phyloP scores from a whole-genome alignment of 2,888 invertebrate genomes.

The Azorinus chamasolen region DNA sequence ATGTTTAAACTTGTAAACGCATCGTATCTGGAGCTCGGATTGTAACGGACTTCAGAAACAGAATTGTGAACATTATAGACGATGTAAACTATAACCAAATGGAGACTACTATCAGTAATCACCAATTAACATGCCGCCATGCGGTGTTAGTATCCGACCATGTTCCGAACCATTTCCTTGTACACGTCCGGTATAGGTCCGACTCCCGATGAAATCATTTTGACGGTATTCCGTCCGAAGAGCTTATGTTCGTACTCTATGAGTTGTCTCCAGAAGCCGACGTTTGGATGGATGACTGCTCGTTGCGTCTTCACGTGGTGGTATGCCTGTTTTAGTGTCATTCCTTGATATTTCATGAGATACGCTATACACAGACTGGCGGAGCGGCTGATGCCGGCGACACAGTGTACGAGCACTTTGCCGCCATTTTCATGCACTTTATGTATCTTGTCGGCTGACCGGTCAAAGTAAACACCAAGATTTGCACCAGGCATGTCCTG shows the following conservation, averaged over 20 bases:
- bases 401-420: constrained; percentile 94
- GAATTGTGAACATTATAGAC: too few species aligned
- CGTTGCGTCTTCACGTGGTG: constrained; percentile 91
- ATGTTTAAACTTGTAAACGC: too few species aligned
- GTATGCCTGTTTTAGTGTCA: constrained; percentile 93
- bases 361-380: constrained; percentile 95
- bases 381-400: constrained; percentile 95
- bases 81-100: too few species aligned
- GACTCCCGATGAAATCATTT: constrained; percentile 90
- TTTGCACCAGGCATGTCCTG: constrained; percentile 92
- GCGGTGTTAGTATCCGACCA: constrained; percentile 73
- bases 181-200: constrained; percentile 85
- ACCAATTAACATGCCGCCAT: too few species aligned
- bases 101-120: too few species aligned
- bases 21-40: too few species aligned
- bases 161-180: constrained; percentile 77
- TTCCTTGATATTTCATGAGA: constrained; percentile 93
- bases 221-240: constrained; percentile 89
- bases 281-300: constrained; percentile 95
- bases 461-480: constrained; percentile 92
- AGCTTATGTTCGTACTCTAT: constrained; percentile 93
- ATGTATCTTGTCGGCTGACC: constrained; percentile 91
- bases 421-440: constrained; percentile 90
- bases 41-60: too few species aligned
- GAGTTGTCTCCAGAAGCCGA: constrained; percentile 95